A percentile compares a stretch with the other conserved stretches of the same genome.
Evolutionary conservation across 1,140 invertebrate genomes (phyloP).

Genomic region (Muscidifurax raptorellus): DNA sequence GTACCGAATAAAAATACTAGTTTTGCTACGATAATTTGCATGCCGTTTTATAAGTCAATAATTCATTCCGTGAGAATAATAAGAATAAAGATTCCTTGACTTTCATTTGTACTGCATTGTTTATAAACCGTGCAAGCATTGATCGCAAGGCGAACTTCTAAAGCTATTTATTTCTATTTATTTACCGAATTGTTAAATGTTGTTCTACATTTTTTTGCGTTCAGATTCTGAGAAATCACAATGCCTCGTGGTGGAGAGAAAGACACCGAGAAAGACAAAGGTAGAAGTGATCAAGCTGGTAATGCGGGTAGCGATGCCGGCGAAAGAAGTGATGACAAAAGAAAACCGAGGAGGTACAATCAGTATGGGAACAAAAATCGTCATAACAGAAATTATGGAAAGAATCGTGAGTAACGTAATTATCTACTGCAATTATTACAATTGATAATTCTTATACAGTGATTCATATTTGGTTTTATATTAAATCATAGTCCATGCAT

Average conservation of each 20-base stretch:
- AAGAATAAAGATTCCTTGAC: no score
- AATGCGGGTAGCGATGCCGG: conserved; percentile 1
- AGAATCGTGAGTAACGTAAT: conserved; percentile 48
- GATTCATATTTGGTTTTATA: background rate
- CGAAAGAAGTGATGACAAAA: conserved; percentile 38
- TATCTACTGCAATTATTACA: no score
- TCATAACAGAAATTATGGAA: conserved; percentile 44
- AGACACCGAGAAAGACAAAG: conserved; percentile 25
- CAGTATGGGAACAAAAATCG: conserved; percentile 39
- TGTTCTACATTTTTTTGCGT: background rate
- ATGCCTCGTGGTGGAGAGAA: conserved; percentile 44
- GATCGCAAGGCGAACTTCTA: background rate
- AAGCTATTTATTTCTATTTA: background rate
- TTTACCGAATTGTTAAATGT: background rate
- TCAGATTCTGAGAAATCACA: background rate
- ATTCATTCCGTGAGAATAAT: no score
- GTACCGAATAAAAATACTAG: background rate
- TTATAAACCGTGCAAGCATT: background rate
- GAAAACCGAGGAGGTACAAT: conserved; percentile 27
- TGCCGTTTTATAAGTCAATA: no score
- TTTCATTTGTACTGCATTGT: conserved; percentile 26
- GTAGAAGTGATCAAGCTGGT: conserved; percentile 21
- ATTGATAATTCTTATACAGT: background rate
- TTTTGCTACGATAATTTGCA: no score
- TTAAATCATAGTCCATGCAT: background rate